A percentile compares a stretch with the other conserved stretches of the same genome.
Conservation (phyloP, 2,113 vertebrate genomes). For the Trachemys scripta region DNA sequence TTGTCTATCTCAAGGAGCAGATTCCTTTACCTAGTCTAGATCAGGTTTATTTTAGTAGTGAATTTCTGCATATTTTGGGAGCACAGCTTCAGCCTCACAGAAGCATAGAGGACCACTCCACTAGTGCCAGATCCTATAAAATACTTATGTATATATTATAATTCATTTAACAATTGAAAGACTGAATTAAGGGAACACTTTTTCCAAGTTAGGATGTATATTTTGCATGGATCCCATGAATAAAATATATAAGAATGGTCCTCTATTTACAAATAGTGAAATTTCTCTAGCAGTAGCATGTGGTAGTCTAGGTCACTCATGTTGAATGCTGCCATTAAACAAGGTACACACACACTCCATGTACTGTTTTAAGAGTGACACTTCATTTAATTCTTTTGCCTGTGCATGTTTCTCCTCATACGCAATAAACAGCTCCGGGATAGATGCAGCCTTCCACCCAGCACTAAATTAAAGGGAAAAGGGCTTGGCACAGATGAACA, state of each 20-base stretch:
- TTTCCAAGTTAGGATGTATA: background rate
- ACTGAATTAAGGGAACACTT: slow-evolving; percentile 32
- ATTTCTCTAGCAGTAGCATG: slow-evolving; percentile 13
- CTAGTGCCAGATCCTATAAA: background rate
- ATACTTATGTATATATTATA: slow-evolving; percentile 39
- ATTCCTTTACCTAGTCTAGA: background rate
- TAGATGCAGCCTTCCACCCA: background rate
- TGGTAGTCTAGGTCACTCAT: background rate
- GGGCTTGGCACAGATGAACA: background rate
- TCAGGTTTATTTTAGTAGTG: background rate
- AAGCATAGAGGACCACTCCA: background rate
- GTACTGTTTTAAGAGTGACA: background rate
- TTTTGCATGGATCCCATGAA: background rate
- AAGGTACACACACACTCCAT: background rate
- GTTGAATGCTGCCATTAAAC: background rate
- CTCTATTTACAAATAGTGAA: background rate
- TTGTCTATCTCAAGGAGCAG: background rate
- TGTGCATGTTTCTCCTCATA: background rate
- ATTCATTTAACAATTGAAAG: slow-evolving; percentile 11
- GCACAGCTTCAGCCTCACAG: background rate
- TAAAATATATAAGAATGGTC: slow-evolving; percentile 16
- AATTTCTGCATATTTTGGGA: background rate
- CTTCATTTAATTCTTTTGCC: background rate
- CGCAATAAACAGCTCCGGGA: background rate
- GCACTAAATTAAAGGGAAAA: background rate